These are phyloP conservation scores for Chloebia gouldiae DNA, from an alignment of 2,113 vertebrate species.

Conservation along the genomic window DNA sequence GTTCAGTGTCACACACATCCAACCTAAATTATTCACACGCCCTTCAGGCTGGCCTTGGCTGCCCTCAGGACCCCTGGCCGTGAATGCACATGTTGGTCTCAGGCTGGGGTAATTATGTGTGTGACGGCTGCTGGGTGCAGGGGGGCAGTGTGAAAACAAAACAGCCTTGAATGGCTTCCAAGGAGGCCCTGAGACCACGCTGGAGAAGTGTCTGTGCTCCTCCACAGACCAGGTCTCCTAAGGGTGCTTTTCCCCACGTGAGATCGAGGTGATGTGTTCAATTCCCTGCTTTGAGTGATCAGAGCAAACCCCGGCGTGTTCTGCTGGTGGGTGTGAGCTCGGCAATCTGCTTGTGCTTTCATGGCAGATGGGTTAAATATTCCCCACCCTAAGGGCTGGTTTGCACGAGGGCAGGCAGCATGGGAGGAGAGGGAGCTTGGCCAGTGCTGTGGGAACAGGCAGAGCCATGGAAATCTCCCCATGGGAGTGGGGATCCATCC, in stretches of 20 bases:
- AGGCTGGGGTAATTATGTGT: neutral
- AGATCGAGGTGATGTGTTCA: neutral
- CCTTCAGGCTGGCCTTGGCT: conserved; percentile 2
- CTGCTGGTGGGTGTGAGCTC: neutral
- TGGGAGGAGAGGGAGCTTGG: neutral
- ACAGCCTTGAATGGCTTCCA: neutral
- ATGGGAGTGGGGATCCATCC: neutral
- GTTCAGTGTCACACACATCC: neutral
- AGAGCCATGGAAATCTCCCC: fast-evolving
- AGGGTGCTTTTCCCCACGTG: neutral
- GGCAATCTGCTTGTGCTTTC: neutral
- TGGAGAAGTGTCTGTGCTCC: neutral
- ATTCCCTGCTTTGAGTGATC: neutral
- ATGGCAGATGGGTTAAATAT: neutral
- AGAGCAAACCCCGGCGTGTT: neutral
- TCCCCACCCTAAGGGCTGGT: neutral
- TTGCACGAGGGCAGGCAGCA: neutral
- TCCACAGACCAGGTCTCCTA: neutral
- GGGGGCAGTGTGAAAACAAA: neutral
- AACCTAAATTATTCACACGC: neutral
- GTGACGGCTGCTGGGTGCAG: neutral
- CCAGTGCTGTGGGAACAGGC: neutral
- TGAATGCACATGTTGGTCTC: neutral
- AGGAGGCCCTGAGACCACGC: neutral
- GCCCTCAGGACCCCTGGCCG: neutral